Conservation (phyloP, 2,888 invertebrate genomes). For the Rhogogaster chlorosoma region DNA sequence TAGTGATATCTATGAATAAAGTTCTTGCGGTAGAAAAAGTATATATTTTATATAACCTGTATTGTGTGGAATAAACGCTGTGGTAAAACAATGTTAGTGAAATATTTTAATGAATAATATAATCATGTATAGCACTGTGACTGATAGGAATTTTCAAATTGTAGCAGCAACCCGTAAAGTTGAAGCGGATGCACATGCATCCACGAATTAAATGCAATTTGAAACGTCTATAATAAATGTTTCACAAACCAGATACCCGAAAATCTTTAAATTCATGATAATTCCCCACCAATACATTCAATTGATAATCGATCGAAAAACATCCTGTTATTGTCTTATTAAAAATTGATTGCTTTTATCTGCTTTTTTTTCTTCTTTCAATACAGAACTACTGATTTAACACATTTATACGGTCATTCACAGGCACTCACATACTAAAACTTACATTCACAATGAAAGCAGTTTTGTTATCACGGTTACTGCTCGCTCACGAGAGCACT, state of each 20-base stretch:
- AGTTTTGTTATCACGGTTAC: constrained; percentile 5
- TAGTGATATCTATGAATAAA: constrained; percentile 33
- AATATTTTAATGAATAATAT: background rate
- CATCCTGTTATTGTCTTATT: background rate
- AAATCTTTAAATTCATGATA: background rate
- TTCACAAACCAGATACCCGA: background rate
- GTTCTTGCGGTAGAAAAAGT: constrained; percentile 13
- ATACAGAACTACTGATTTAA: background rate
- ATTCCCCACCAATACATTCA: background rate
- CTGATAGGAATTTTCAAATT: background rate
- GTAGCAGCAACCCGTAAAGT: background rate
- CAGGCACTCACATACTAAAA: background rate
- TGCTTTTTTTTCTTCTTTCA: background rate
- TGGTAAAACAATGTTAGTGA: background rate
- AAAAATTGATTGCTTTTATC: background rate
- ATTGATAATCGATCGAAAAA: background rate
- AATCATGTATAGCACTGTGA: background rate
- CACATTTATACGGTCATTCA: background rate
- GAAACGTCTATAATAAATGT: constrained; percentile 11
- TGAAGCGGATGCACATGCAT: background rate
- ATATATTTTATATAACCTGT: constrained; percentile 47
- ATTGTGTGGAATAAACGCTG: constrained; percentile 3
- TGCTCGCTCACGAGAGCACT: background rate
- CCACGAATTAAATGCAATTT: background rate
- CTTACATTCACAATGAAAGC: background rate